Percentiles rank a stretch among this genome's conserved stretches.
phyloP scores from a whole-genome alignment of 1,140 invertebrate genomes.

The Solen grandis region DNA sequence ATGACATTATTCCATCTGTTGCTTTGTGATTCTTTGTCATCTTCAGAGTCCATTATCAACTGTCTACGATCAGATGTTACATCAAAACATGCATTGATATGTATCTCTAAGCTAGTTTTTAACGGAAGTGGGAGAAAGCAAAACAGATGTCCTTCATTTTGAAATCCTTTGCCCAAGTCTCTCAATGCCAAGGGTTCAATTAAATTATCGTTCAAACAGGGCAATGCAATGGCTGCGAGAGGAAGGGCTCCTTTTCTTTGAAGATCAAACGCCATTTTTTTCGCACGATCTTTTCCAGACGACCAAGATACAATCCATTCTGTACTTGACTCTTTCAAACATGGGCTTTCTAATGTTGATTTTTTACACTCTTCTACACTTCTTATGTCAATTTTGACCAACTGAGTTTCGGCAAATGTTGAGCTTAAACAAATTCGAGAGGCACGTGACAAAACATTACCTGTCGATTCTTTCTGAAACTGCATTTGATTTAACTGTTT shows the following conservation, averaged over 20 bases:
- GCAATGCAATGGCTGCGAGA: conserved; percentile 34
- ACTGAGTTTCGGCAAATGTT: neutral
- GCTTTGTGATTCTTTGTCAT: conserved; percentile 52
- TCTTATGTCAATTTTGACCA: neutral
- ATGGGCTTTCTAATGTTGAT: neutral
- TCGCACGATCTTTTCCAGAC: neutral
- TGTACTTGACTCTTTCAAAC: neutral
- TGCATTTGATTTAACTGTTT: neutral
- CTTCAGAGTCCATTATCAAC: conserved; percentile 50
- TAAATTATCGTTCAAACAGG: neutral
- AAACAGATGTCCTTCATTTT: conserved; percentile 58
- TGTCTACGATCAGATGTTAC: conserved; percentile 61
- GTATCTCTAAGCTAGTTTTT: conserved; percentile 61
- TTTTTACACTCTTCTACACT: neutral
- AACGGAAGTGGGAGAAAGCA: conserved; percentile 70
- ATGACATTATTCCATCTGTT: conserved; percentile 18
- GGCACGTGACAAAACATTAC: conserved; percentile 6
- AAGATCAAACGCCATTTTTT: neutral
- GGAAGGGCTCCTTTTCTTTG: conserved; percentile 27
- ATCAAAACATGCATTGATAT: conserved; percentile 70
- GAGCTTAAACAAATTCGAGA: neutral
- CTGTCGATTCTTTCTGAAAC: neutral
- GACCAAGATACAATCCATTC: conserved; percentile 26
- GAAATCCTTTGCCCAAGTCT: conserved; percentile 8
- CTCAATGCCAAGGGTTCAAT: neutral